Conservation (phyloP, 2,113 vertebrate genomes). For the Catharus minimus region DNA sequence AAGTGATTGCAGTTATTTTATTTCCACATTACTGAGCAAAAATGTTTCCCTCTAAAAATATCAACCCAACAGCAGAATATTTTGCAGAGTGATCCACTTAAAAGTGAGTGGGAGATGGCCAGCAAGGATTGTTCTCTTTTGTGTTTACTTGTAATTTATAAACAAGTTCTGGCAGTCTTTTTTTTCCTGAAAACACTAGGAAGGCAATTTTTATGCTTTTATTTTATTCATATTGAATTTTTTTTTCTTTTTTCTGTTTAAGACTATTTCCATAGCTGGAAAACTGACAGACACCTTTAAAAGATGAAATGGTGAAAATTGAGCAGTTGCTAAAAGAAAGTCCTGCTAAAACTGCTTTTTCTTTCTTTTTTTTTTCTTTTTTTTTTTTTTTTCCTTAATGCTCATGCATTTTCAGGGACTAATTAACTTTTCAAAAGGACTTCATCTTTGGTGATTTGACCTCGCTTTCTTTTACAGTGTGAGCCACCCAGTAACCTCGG, state of each 20-base stretch:
- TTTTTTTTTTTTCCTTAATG: background rate
- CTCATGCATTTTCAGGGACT: constrained; percentile 28
- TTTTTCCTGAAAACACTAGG: background rate
- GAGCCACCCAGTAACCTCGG: background rate
- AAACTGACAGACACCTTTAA: background rate
- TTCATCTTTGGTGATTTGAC: constrained; percentile 29
- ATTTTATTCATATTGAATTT: background rate
- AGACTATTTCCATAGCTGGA: background rate
- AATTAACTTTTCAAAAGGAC: constrained; percentile 36
- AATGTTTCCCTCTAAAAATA: constrained; percentile 14
- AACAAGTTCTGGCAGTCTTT: background rate
- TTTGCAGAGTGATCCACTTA: background rate
- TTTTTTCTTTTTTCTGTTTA: background rate
- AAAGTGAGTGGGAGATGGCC: background rate
- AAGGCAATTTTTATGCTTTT: background rate
- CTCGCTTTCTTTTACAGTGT: background rate
- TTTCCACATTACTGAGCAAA: background rate
- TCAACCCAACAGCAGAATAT: background rate
- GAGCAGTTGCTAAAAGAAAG: background rate
- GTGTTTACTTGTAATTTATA: background rate
- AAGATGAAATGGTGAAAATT: background rate
- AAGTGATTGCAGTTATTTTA: background rate
- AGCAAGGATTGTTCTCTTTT: background rate
- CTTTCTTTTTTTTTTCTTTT: rapidly evolving
- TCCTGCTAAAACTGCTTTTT: background rate